phyloP scores from a whole-genome alignment of 2,113 vertebrate species.

The Dasyurus viverrinus region DNA sequence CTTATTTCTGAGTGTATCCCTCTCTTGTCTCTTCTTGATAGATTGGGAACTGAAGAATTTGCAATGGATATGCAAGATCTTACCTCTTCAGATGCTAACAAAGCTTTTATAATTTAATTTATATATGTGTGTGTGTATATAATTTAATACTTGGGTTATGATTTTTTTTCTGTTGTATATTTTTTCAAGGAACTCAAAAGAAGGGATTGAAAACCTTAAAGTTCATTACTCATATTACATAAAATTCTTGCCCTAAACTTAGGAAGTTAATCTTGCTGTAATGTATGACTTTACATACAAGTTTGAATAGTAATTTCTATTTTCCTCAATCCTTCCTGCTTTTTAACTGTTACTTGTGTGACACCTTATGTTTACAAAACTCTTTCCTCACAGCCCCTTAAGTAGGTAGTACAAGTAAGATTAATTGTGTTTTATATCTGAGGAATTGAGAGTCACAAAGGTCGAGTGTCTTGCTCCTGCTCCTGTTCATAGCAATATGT shows the following conservation, averaged over 20 bases:
- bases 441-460: not conserved
- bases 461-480: not conserved
- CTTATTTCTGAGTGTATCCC: not conserved
- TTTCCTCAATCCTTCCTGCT: not conserved
- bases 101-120: conserved; percentile 2
- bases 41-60: conserved; percentile 30
- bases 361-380: not conserved
- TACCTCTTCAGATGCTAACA: conserved; percentile 32
- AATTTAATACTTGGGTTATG: conserved; percentile 23
- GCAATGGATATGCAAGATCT: conserved; percentile 15
- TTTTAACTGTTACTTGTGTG: not conserved
- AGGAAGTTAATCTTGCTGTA: conserved; percentile 19
- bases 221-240: not conserved
- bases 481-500: not conserved
- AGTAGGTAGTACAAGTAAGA: not conserved
- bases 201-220: conserved; percentile 23
- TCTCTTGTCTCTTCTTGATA: conserved; percentile 36
- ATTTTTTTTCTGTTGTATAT: conserved; percentile 12
- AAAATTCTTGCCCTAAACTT: conserved; percentile 46
- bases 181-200: conserved; percentile 26
- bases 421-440: not conserved
- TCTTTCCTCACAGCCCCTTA: not conserved
- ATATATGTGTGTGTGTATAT: not conserved
- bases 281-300: conserved; percentile 33
- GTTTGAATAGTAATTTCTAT: conserved; percentile 22